phyloP scores from a whole-genome alignment of 2,797 vertebrate genomes.

The Taenioides sp. region DNA sequence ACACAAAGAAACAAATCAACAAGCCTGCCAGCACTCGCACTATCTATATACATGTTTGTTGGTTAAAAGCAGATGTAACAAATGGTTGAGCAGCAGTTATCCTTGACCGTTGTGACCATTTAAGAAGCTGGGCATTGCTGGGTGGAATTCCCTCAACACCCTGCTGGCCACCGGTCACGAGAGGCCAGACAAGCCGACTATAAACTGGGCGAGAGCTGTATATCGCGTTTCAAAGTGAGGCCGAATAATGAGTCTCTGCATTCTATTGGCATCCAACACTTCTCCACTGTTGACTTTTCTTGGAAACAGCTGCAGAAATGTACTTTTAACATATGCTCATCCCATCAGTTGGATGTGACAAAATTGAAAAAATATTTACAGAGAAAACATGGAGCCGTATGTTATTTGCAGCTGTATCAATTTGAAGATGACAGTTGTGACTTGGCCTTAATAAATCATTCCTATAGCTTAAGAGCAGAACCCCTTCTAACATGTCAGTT shows the following conservation, averaged over 20 bases:
- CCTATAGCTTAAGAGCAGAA: slow-evolving; percentile 28
- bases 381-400: slow-evolving; percentile 27
- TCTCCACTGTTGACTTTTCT: slow-evolving; percentile 68
- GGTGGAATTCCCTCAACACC: slow-evolving; percentile 55
- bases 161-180: slow-evolving; percentile 51
- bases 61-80: slow-evolving; percentile 31
- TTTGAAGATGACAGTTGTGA: slow-evolving; percentile 52
- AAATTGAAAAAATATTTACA: slow-evolving; percentile 25
- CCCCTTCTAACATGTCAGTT: slow-evolving; percentile 11
- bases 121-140: slow-evolving; percentile 36
- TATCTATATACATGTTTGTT: slow-evolving; percentile 13
- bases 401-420: slow-evolving; percentile 41
- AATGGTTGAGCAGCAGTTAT: slow-evolving; percentile 49
- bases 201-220: slow-evolving; percentile 34
- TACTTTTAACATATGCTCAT: slow-evolving; percentile 36
- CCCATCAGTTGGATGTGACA: slow-evolving; percentile 25
- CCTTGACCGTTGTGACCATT: slow-evolving; percentile 49
- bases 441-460: slow-evolving; percentile 44
- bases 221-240: slow-evolving; percentile 65
- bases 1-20: slow-evolving; percentile 24
- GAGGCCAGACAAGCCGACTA: slow-evolving; percentile 57
- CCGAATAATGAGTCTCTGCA: slow-evolving; percentile 61
- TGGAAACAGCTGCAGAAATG: slow-evolving; percentile 68
- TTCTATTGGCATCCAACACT: slow-evolving; percentile 62
- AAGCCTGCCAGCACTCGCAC: slow-evolving; percentile 3